Conservation (phyloP, 23 tunicate genomes). For the Halocynthia aurantium region DNA sequence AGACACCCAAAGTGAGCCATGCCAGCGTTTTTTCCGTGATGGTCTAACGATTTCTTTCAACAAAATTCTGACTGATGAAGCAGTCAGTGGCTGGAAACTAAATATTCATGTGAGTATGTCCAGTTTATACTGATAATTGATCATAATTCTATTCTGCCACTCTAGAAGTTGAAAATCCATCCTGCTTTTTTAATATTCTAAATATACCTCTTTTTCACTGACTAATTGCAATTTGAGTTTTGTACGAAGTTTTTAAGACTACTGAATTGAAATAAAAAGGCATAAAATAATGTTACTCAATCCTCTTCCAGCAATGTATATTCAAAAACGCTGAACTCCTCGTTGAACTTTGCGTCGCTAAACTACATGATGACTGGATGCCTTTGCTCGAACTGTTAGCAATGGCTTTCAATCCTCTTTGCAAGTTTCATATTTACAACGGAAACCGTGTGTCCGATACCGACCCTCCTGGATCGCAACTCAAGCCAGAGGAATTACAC, state of each 20-base stretch:
- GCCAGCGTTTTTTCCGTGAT: constrained; percentile 27
- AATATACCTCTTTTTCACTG: too few species aligned
- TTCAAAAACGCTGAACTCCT: constrained; percentile 23
- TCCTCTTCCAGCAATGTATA: constrained; percentile 8
- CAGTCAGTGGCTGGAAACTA: constrained; percentile 27
- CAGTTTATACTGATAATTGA: too few species aligned
- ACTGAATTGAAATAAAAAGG: too few species aligned
- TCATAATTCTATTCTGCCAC: too few species aligned
- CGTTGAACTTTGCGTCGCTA: constrained; percentile 24
- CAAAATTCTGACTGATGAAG: constrained; percentile 24
- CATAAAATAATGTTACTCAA: too few species aligned
- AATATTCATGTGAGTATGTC: constrained; percentile 24
- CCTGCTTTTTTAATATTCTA: too few species aligned
- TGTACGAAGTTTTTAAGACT: too few species aligned
- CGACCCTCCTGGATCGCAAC: constrained; percentile 12
- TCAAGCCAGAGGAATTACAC: constrained; percentile 5
- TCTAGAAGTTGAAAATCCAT: too few species aligned
- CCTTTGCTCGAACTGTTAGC: constrained; percentile 20
- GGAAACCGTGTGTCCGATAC: constrained; percentile 16
- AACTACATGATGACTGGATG: constrained; percentile 24
- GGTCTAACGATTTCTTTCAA: constrained; percentile 24
- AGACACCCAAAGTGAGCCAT: constrained; percentile 18
- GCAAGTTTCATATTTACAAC: constrained; percentile 27
- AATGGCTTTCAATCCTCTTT: constrained; percentile 27
- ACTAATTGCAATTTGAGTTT: too few species aligned